Evolutionary conservation across 2,113 vertebrate species (phyloP).

Genomic region (Sinocyclocheilus rhinocerous): DNA sequence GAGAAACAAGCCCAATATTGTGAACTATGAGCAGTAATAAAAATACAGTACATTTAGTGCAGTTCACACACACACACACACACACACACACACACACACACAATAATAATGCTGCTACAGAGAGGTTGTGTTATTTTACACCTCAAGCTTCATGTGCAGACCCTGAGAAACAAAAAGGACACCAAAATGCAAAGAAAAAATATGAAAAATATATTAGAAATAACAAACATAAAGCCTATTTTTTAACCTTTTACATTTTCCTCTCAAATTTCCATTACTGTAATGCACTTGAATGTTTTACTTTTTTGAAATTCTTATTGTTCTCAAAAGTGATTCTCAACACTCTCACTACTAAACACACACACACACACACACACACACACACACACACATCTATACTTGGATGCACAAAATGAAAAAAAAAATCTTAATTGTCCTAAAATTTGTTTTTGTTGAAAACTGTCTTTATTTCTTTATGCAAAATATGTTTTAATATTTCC

Average conservation of each 20-base stretch:
- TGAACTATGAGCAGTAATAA: slow-evolving; percentile 37
- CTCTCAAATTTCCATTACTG: too few relatives aligned
- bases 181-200: too few relatives aligned
- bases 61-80: slow-evolving; percentile 28
- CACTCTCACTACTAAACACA: not conserved
- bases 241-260: not conserved
- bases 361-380: too few relatives aligned
- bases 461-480: too few relatives aligned
- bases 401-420: too few relatives aligned
- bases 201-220: too few relatives aligned
- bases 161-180: not conserved
- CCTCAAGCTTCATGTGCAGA: not conserved
- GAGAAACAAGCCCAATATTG: slow-evolving; percentile 61
- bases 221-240: too few relatives aligned
- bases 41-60: slow-evolving; percentile 23
- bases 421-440: not conserved
- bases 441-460: not conserved
- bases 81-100: slow-evolving; percentile 21
- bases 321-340: not conserved
- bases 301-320: not conserved
- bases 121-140: not conserved
- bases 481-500: not conserved
- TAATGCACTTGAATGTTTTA: too few relatives aligned
- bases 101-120: not conserved
- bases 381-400: too few relatives aligned